Evolutionary conservation across 2,797 vertebrate genomes (phyloP), one percentile per base, ranked within the genome.

Genomic region (Hippopotamyrus pictus): DNA sequence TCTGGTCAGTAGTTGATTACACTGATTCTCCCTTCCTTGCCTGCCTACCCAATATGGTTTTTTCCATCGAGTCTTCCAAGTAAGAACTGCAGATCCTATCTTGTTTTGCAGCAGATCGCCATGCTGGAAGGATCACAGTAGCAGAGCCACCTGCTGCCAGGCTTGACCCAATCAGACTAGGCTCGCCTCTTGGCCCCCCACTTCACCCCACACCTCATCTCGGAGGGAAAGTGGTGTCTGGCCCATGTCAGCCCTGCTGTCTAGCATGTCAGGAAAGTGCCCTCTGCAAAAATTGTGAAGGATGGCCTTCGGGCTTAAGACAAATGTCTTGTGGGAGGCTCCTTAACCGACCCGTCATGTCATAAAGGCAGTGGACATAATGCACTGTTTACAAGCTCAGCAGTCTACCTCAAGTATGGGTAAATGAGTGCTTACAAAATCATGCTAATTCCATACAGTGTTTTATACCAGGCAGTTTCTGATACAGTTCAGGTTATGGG

Each of bases 271-370:
- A 48, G 69, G 69, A 50, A 50, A 82, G 57, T n/a, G 44, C 65
- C 11, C 5, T 65, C 44, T 14, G 41, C 50, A 73, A 22, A 88
- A 41, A 50, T 41, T 73, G 29, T 88, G 87, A 51, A 22, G 54
- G 76, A 88, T 88, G 25, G 86, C 41, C 53, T 22, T 51, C 19
- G 62, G 82, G 79, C 41, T 88, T 22, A 57, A 83, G 86, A 90
- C 44, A 54, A 46, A 87, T 89, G 54, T 88, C 69, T 83, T 76
- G 37, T 48, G 89, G 17, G 65, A 22, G 50, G 29, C 25, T 37
- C 48, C 14, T 50, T 9, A 22, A 11, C 46, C 14, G 5, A 79
- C 79, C 3, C n/a, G 57, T 89, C 84, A 76, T 79, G 65, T 87
- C 48, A 89, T 69, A 79, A 57, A 89, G 50, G 48, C 65, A 57